A percentile compares a stretch with the other conserved stretches of the same genome.
Conservation (phyloP, 1,140 invertebrate species). For the Phymastichus coffea region DNA sequence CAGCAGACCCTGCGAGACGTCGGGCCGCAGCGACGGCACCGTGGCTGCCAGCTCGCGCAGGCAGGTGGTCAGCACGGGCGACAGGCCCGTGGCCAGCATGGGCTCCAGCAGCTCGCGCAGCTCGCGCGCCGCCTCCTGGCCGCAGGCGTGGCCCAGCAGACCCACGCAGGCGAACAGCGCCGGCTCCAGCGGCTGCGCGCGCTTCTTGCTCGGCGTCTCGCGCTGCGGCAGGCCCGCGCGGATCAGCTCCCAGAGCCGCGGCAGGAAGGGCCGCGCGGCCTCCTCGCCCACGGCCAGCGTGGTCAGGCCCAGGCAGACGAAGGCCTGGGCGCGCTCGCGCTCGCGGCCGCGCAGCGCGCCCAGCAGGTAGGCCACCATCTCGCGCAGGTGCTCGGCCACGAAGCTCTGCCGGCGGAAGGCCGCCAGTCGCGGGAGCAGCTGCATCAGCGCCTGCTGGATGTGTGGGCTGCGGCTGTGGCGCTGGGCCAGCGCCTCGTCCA, state of each 20-base stretch:
- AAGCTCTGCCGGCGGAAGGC: conserved; percentile 88
- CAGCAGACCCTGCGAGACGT: conserved; percentile 90
- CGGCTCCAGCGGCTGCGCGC: conserved; percentile 73
- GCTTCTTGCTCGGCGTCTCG: conserved; percentile 71
- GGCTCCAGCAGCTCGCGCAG: conserved; percentile 85
- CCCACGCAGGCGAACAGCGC: conserved; percentile 95
- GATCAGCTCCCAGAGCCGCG: conserved; percentile 85
- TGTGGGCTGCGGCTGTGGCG: conserved; percentile 71
- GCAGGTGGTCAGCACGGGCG: conserved; percentile 86
- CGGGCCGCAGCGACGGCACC: conserved; percentile 82
- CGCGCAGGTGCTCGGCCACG: conserved; percentile 72
- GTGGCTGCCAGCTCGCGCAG: conserved; percentile 85
- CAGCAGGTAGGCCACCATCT: conserved; percentile 78
- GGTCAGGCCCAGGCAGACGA: conserved; percentile 87
- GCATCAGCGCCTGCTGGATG: conserved; percentile 86
- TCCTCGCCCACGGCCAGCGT: conserved; percentile 81
- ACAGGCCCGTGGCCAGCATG: conserved; percentile 90
- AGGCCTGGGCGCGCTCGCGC: conserved; percentile 81
- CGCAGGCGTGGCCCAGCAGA: conserved; percentile 83
- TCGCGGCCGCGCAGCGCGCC: conserved; percentile 73
- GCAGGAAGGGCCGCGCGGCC: conserved; percentile 77
- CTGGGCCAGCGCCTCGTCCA: conserved; percentile 77
- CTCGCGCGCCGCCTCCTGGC: conserved; percentile 72
- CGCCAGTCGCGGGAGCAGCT: conserved; percentile 89
- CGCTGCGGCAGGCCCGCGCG: conserved; percentile 78